These are phyloP conservation scores for Pedionomus torquatus DNA, from an alignment of 2,113 vertebrate genomes.

Conservation along the genomic window DNA sequence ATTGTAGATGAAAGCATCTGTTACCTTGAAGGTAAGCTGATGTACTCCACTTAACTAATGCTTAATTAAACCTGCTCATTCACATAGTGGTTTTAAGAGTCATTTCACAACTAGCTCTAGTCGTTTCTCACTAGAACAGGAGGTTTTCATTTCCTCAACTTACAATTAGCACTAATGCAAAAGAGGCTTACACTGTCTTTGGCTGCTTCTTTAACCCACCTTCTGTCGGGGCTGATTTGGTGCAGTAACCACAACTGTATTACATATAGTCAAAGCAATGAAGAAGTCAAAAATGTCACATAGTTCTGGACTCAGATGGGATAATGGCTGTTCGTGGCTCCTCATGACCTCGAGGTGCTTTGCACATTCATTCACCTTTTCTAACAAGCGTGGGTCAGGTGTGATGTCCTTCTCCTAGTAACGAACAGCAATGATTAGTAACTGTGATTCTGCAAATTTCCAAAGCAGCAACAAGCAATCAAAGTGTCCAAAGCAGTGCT, in stretches of 20 bases:
- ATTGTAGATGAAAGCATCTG: background rate
- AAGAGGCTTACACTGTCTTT: background rate
- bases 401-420: constrained; percentile 94
- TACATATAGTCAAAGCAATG: constrained; percentile 94
- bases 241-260: constrained; percentile 94
- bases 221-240: constrained; percentile 94
- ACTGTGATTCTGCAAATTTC: background rate
- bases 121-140: background rate
- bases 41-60: background rate
- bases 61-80: background rate
- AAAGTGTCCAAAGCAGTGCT: background rate
- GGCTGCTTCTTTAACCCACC: constrained; percentile 67
- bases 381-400: constrained; percentile 90
- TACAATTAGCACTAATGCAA: background rate
- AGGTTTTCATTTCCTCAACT: background rate
- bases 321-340: constrained; percentile 81
- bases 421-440: background rate
- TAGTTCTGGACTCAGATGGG: constrained; percentile 87
- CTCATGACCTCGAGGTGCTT: constrained; percentile 83
- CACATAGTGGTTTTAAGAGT: background rate
- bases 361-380: constrained; percentile 92
- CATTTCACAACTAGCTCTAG: background rate
- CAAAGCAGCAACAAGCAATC: background rate
- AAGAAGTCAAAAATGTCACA: constrained; percentile 94
- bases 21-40: background rate